Evolutionary conservation across 2,797 vertebrate genomes (phyloP), one percentile per base, ranked within the genome.

Genomic region (Toxotes lorentzi): DNA sequence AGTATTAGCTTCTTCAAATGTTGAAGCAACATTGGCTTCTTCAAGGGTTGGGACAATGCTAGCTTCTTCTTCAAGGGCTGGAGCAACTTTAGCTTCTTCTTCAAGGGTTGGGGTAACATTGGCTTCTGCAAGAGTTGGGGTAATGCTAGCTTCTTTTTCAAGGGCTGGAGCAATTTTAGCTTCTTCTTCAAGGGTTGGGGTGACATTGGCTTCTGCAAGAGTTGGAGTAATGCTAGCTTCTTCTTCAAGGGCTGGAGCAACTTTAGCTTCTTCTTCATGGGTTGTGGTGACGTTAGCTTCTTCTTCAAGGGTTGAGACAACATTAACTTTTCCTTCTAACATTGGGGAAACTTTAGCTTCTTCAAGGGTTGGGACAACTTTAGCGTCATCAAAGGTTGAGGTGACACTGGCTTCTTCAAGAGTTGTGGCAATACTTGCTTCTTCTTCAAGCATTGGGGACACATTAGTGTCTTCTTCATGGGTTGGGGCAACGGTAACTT

Each of bases 281-380:
- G 9, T 56, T 56, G 54, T 7, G 17, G 54, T n/a, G 24, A 32
- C 32, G 2, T 17, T 32, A 34, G 54, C 17, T 57, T 10, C 13
- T 43, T 78, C n/a, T 40, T 60, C 43, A 32, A 47, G 65, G 13
- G 51, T 59, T n/a, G 80, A 27, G 35, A 8, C 48, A 24, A 70
- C 1, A 2, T n/a, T 23, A 58, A 32, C 41, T 58, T 40, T 38
- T 7, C 45, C 59, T 19, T 43, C 30, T 56, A 53, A 4, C 5
- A 35, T 78, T 70, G 50, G 67, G 27, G 27, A 0, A 60, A 53
- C 14, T 5, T 12, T 41, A n/a, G 9, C 60, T 50, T 62, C 51
- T 4, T 69, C 43, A 32, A 47, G 65, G 13, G 48, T 59, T n/a
- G 80, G 27, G 35, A 8, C 48, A 24, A 70, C 0, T 1, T n/a